Evolutionary conservation across 2,113 vertebrate species (phyloP), one percentile per base, ranked within the genome.

Genomic region (Oncorhynchus clarkii): DNA sequence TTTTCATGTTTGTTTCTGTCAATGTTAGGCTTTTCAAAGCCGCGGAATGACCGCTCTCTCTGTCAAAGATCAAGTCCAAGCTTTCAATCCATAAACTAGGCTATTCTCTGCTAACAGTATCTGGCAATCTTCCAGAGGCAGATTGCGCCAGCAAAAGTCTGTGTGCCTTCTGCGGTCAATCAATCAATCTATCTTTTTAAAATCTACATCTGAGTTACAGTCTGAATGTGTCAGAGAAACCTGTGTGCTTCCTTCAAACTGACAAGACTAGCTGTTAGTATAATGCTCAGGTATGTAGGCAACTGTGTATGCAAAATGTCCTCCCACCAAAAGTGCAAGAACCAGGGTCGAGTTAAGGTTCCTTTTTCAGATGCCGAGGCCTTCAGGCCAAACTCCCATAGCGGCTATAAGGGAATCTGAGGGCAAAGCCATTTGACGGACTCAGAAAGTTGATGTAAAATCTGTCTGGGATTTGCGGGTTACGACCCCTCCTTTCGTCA

Each of bases 401-500:
- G 26, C 79, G 72, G 69, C 79, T 76, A 77, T 68, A 12, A 34
- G 13, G 76, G 70, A 78, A 73, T 78, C 22, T 77, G 12, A 74
- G 73, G 75, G 75, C 62, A 71, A 80, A 85, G 74, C 67, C 51
- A 76, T 79, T 77, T 75, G 68, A 88, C 67, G 71, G 59, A 57
- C 51, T 68, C 69, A 76, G 80, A 76, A 87, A 29, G 77, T 83
- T 79, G 81, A 81, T 75, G 80, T 81, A 82, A 76, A 76, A 60
- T 60, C 84, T 85, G 82, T 49, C 74, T 71, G 54, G 77, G 22
- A 84, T 84, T 81, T 71, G 18, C 34, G 67, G 64, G 81, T 77
- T 66, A 76, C 70, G 70, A 88, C 86, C 84, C 74, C 82, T 80
- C 78, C 72, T 84, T 80, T 51, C 78, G 78, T 86, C 87, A 89